phyloP scores from a whole-genome alignment of 2,113 vertebrate genomes.

The Lethenteron camtschaticum region DNA sequence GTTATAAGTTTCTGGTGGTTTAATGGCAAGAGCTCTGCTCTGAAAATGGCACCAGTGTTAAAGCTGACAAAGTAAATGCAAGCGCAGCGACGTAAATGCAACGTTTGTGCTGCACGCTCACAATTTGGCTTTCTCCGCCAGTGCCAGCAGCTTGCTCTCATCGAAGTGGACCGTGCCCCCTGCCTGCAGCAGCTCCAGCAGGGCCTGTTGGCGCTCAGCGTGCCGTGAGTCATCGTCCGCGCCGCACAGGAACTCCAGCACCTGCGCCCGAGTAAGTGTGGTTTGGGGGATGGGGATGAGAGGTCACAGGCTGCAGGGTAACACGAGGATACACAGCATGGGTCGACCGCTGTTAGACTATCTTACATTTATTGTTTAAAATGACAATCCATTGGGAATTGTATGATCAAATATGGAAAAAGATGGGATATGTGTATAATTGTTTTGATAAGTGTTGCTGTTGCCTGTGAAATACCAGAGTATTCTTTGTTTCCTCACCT shows the following conservation, averaged over 20 bases:
- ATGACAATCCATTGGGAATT: no score
- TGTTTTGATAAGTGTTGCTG: no score
- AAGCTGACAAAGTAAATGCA: background rate
- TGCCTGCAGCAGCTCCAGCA: constrained; percentile 74
- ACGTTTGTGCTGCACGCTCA: constrained; percentile 24
- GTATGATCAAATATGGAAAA: no score
- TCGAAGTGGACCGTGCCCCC: constrained; percentile 84
- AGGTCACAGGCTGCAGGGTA: no score
- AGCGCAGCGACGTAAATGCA: background rate
- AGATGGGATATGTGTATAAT: no score
- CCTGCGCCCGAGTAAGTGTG: constrained; percentile 24
- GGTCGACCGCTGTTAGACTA: no score
- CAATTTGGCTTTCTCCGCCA: constrained; percentile 90
- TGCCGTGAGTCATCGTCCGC: constrained; percentile 77
- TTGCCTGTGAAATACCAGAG: no score
- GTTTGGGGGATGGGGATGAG: background rate
- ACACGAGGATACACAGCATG: no score
- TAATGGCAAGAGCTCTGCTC: no score
- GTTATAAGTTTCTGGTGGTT: no score
- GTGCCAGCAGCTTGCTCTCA: constrained; percentile 44
- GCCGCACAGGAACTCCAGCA: constrained; percentile 85
- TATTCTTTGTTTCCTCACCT: no score
- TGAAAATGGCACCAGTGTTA: background rate
- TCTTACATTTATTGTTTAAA: no score
- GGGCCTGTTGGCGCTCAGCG: constrained; percentile 86